Evolutionary conservation across 2,797 vertebrate genomes (phyloP).

Genomic region (Balearica regulorum): DNA sequence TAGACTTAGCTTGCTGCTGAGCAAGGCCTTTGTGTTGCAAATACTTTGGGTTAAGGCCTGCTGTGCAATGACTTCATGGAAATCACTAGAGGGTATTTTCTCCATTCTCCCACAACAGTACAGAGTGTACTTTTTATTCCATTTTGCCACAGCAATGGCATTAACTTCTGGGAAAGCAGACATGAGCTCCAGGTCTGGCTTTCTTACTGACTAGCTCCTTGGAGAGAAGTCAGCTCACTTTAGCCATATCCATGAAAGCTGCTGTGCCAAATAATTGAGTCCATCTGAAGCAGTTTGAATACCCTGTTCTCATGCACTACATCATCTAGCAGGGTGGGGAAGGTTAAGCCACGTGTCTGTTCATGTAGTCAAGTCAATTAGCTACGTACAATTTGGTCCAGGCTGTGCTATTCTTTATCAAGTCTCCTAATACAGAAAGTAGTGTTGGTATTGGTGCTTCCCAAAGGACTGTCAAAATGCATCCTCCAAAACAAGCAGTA

Average conservation of each 20-base stretch:
- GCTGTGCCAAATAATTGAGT: background rate
- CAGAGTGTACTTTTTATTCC: background rate
- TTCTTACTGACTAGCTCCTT: background rate
- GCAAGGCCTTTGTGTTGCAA: background rate
- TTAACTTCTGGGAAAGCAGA: slow-evolving; percentile 17
- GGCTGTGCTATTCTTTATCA: background rate
- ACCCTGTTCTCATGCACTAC: background rate
- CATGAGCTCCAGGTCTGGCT: background rate
- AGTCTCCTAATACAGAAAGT: background rate
- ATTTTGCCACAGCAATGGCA: slow-evolving; percentile 12
- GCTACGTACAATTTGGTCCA: background rate
- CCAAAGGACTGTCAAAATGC: background rate
- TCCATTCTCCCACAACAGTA: background rate
- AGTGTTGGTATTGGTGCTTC: background rate
- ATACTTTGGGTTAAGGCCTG: background rate
- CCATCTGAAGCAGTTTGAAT: background rate
- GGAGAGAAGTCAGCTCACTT: background rate
- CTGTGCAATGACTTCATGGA: background rate
- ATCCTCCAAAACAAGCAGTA: background rate
- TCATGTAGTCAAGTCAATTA: background rate
- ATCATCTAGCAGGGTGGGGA: background rate
- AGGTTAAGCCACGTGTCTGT: background rate
- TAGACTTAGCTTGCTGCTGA: background rate
- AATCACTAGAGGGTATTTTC: background rate
- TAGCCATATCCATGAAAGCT: background rate